These are phyloP conservation scores for Danio choprae DNA, from an alignment of 2,797 vertebrate species.

Conservation along the genomic window DNA sequence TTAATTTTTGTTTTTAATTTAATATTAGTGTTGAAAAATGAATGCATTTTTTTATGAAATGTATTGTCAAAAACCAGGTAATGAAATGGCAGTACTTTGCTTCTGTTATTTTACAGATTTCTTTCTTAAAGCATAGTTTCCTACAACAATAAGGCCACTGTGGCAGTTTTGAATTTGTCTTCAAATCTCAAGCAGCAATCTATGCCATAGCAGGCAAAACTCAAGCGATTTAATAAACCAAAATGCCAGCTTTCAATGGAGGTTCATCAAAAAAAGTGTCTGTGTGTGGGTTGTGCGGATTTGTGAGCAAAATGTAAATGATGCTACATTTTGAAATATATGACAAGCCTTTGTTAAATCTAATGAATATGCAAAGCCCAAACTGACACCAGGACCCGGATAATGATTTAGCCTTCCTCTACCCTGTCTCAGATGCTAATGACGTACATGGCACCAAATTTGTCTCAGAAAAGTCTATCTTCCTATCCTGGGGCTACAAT, in stretches of 20 bases:
- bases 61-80: no score
- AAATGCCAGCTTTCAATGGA: background rate
- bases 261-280: background rate
- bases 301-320: background rate
- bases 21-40: no score
- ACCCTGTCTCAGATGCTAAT: background rate
- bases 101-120: no score
- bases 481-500: background rate
- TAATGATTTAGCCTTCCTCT: background rate
- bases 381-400: background rate
- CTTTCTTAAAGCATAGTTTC: background rate
- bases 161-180: no score
- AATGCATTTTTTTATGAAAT: no score
- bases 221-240: background rate
- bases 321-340: background rate
- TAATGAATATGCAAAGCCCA: conserved; percentile 6
- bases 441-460: background rate
- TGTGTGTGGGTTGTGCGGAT: no score
- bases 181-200: conserved; percentile 11
- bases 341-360: background rate
- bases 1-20: background rate
- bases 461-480: background rate
- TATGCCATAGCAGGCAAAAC: background rate
- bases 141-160: background rate
- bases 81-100: no score